These are phyloP conservation scores for Drosophila mayri DNA, from an alignment of 1,140 invertebrate species.

Conservation along the genomic window DNA sequence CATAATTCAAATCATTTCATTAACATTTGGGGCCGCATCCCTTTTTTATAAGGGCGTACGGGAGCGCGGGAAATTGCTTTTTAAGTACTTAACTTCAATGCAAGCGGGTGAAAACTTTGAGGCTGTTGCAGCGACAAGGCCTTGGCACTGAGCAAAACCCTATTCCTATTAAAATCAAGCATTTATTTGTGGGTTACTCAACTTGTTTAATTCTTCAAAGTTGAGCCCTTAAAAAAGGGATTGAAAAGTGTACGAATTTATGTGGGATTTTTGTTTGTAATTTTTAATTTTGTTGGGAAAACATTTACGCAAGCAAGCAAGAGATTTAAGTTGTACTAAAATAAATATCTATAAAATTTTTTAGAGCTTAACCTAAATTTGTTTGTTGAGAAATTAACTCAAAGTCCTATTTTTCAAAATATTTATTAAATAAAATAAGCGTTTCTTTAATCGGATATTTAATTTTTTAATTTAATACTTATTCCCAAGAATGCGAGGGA, in stretches of 20 bases:
- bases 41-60: slow-evolving; percentile 38
- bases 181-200: slow-evolving; percentile 10
- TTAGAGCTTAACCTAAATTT: no score
- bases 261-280: background rate
- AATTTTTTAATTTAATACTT: no score
- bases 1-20: slow-evolving; percentile 82
- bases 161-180: slow-evolving; percentile 12
- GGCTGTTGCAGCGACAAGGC: slow-evolving; percentile 54
- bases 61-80: slow-evolving; percentile 72
- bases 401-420: no score
- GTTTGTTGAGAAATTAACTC: no score
- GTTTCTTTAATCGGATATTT: no score
- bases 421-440: no score
- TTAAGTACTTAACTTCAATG: slow-evolving; percentile 80
- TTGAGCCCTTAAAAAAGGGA: background rate
- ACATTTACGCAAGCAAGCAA: background rate
- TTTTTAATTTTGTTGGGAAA: background rate
- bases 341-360: no score
- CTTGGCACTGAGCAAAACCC: slow-evolving; percentile 22
- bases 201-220: slow-evolving; percentile 17
- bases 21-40: slow-evolving; percentile 67
- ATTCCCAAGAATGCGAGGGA: no score
- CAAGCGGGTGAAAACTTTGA: slow-evolving; percentile 62
- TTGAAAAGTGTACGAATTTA: background rate
- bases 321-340: background rate